phyloP scores from a whole-genome alignment of 2,888 invertebrate genomes.

The Microdon myrmicae region DNA sequence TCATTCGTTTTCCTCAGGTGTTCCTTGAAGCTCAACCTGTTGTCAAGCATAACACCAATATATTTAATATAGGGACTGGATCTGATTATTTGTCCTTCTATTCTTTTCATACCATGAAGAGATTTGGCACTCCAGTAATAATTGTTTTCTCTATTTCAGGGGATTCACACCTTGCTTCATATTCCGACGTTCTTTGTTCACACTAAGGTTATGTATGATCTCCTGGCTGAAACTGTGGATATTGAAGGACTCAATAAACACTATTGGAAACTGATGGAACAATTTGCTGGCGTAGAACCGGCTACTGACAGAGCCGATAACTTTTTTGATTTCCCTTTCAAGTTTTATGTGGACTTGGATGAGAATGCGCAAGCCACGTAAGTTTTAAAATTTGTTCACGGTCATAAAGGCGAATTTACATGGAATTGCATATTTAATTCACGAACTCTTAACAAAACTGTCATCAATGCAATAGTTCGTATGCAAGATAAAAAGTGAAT shows the following conservation, averaged over 20 bases:
- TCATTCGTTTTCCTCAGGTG: too few species aligned
- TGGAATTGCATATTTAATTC: conserved; percentile 73
- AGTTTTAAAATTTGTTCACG: conserved; percentile 68
- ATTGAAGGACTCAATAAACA: conserved; percentile 74
- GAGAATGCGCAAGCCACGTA: conserved; percentile 63
- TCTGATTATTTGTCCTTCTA: too few species aligned
- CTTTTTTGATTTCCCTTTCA: conserved; percentile 81
- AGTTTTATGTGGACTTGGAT: conserved; percentile 72
- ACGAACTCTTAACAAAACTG: conserved; percentile 72
- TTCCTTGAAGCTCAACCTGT: too few species aligned
- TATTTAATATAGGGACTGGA: too few species aligned
- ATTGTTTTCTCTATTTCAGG: conserved; percentile 62
- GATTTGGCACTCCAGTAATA: not conserved
- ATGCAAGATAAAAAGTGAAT: conserved; percentile 72
- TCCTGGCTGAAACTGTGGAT: conserved; percentile 72
- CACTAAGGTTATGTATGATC: conserved; percentile 77
- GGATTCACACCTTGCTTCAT: conserved; percentile 77
- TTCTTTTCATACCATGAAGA: too few species aligned
- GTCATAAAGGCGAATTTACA: conserved; percentile 74
- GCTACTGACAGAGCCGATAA: conserved; percentile 73
- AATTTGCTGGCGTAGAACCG: conserved; percentile 74
- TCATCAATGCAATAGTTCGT: conserved; percentile 74
- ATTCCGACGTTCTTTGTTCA: conserved; percentile 77
- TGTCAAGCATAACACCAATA: too few species aligned
- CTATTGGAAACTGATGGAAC: conserved; percentile 74